phyloP scores from a whole-genome alignment of 2,113 vertebrate genomes.

The Alligator mississippiensis region DNA sequence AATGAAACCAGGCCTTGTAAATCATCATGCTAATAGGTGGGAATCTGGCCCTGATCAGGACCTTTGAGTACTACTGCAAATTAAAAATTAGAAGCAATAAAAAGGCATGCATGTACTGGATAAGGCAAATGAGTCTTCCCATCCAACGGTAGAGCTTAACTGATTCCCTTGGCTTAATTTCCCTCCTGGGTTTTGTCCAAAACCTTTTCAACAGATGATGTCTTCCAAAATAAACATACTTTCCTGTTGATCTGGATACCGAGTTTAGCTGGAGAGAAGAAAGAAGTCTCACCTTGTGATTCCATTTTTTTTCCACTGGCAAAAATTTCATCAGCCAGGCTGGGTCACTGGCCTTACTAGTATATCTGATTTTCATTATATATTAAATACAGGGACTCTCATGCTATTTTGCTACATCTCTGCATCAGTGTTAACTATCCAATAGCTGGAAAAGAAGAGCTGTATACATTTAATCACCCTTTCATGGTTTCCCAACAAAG shows the following conservation, averaged over 20 bases:
- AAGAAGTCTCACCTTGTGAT: constrained; percentile 18
- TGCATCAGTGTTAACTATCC: not conserved
- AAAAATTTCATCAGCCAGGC: constrained; percentile 28
- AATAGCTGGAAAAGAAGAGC: not conserved
- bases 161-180: constrained; percentile 45
- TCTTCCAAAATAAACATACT: constrained; percentile 65
- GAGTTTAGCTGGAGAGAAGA: constrained; percentile 33
- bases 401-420: not conserved
- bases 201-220: constrained; percentile 38
- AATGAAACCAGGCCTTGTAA: not conserved
- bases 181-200: constrained; percentile 53
- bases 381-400: constrained; percentile 4
- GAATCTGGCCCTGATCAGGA: not conserved
- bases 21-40: not conserved
- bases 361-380: not conserved
- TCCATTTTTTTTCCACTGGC: constrained; percentile 27
- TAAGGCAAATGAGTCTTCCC: not conserved
- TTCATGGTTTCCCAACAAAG: not conserved
- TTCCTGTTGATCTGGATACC: constrained; percentile 45
- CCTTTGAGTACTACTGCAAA: not conserved
- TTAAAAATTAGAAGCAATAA: not conserved
- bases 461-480: not conserved
- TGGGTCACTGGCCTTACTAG: not conserved
- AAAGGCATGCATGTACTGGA: not conserved
- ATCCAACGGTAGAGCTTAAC: constrained; percentile 32